Conservation (phyloP, 2,888 invertebrate species). For the Caenorhabditis becei region DNA sequence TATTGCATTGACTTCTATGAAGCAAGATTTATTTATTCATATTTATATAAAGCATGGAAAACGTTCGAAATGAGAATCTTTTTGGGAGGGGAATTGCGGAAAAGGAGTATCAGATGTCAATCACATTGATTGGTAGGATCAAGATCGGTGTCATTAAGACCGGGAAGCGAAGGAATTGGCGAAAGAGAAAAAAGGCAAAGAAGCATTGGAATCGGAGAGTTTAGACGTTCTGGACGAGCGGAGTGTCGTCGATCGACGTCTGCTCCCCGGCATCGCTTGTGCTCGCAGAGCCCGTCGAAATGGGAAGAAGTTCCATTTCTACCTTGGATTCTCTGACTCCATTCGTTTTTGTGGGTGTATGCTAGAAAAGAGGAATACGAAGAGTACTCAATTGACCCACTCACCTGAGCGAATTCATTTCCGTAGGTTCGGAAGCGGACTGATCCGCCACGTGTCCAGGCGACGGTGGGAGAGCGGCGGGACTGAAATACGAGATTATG, state of each 20-base stretch:
- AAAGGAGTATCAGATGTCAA: slow-evolving; percentile 20
- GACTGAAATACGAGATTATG: slow-evolving; percentile 28
- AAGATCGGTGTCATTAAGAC: slow-evolving; percentile 43
- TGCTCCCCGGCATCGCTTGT: slow-evolving; percentile 22
- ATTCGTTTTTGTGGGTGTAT: slow-evolving; percentile 24
- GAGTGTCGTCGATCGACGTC: slow-evolving; percentile 17
- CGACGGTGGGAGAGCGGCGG: slow-evolving; percentile 50
- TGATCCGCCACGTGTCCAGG: slow-evolving; percentile 72
- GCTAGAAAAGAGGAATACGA: slow-evolving; percentile 14
- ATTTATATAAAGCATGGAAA: not conserved
- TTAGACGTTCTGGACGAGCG: slow-evolving; percentile 16
- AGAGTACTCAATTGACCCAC: not conserved
- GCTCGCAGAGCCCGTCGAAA: slow-evolving; percentile 37
- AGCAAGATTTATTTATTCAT: not conserved
- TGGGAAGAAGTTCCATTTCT: slow-evolving; percentile 45
- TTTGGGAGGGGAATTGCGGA: not conserved
- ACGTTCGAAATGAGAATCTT: not conserved
- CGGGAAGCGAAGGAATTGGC: slow-evolving; percentile 14
- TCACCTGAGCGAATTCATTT: slow-evolving; percentile 54
- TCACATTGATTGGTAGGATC: slow-evolving; percentile 45
- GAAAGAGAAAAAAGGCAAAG: not conserved
- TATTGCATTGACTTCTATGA: not conserved
- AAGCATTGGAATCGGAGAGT: not conserved
- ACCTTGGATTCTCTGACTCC: slow-evolving; percentile 3
- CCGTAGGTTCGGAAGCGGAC: slow-evolving; percentile 72